A percentile compares a stretch with the other conserved stretches of the same genome.
phyloP scores from a whole-genome alignment of 2,113 vertebrate genomes.

The Cyphomyrus plagiostoma region DNA sequence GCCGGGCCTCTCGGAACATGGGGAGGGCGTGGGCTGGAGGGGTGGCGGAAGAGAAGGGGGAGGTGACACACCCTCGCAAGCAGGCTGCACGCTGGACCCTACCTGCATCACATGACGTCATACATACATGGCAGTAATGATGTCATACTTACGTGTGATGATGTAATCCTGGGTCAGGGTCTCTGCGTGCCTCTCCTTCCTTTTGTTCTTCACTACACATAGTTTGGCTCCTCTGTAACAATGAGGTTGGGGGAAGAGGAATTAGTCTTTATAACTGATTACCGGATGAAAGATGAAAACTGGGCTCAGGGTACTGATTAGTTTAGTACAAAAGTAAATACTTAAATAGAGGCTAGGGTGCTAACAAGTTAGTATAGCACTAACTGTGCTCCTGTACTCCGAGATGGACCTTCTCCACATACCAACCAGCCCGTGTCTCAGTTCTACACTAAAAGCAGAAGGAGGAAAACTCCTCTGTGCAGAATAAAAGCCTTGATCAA shows the following conservation, averaged over 20 bases:
- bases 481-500: no score
- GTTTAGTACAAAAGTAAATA: not conserved
- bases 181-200: conserved; percentile 84
- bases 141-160: conserved; percentile 83
- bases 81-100: not conserved
- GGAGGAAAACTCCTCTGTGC: no score
- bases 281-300: not conserved
- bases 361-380: not conserved
- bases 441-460: no score
- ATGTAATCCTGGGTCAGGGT: conserved; percentile 94
- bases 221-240: conserved; percentile 83
- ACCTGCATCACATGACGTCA: not conserved
- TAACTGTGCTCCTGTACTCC: not conserved
- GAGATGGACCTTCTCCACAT: no score
- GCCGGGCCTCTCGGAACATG: conserved; percentile 96
- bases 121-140: not conserved
- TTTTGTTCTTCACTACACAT: conserved; percentile 90
- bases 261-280: not conserved
- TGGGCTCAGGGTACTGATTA: not conserved
- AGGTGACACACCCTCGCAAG: conserved; percentile 16
- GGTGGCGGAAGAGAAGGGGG: conserved; percentile 31
- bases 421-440: no score
- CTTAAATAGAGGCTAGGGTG: not conserved
- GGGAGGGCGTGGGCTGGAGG: conserved; percentile 84
- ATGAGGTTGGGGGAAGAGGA: conserved; percentile 12